Base-by-base conservation (phyloP, 2,888 invertebrate genomes). In the Polyploca ridens region DNA sequence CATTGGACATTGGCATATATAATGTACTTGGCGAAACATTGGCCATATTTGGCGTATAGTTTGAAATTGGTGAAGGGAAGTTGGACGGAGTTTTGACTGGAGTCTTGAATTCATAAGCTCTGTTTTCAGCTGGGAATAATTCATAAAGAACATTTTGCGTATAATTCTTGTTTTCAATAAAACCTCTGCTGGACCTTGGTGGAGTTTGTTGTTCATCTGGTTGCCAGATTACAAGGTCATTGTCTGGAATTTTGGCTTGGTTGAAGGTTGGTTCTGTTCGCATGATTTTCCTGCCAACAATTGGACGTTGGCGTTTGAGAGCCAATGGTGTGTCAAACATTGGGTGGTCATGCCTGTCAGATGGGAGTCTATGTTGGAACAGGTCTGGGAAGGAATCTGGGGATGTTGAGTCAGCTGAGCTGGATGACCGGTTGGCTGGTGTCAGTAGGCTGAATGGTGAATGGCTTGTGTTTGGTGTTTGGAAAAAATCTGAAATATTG, bases 351-450 rank as follows among this genome's bases (percentile, higher is more conserved):
- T 67, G 66, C 62, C 67, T 59, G 63, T 19, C 61, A 44, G 61
- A 41, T n/a, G 41, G 5, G 8, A 44, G 44, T 19, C 61, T 19
- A 41, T 61, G 61, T 7, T 38, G 16, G 27, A 16, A 33, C 11
- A 61, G 13, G 46, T 89, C 89, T 0, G 84, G 84, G 63, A 85
- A 90, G 0, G 85, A 82, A n/a, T 91, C 93, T 0, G 93, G 91
- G n/a, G 93, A 91, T 3, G 82, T 84, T 0, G 90, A 90, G 59
- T 93, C 92, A 0, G 90, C 79, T 0, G 93, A 93, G 64, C 91
- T 92, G 10, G 91, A 91, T 0, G 91, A 93, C 14, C 79, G 84
- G 38, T 83, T 85, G 1, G 79, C 75, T 27, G 70, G 70, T 19
- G 78, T 71, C 0, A 84, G 78, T 33, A 81, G 84, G 35, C 66